Conservation (phyloP, 1,140 invertebrate species). For the Macrocentrus cingulum region DNA sequence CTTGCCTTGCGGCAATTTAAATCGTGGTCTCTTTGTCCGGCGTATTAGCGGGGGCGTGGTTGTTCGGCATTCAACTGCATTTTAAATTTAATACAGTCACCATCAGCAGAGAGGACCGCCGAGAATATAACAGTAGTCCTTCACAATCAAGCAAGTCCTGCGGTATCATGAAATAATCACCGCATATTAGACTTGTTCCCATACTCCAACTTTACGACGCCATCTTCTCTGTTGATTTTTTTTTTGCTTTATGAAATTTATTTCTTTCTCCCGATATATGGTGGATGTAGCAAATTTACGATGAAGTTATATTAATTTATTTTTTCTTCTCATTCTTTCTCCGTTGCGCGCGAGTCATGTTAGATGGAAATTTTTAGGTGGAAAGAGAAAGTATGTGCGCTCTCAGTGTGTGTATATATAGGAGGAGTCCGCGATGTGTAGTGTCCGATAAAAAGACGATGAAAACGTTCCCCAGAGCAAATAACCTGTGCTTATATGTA, state of each 20-base stretch:
- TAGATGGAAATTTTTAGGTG: too few relatives aligned
- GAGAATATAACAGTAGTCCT: not conserved
- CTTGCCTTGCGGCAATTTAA: constrained; percentile 48
- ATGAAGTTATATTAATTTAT: too few relatives aligned
- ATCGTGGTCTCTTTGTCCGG: constrained; percentile 31
- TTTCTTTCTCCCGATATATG: too few relatives aligned
- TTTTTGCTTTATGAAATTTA: too few relatives aligned
- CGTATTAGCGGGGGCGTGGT: constrained; percentile 50
- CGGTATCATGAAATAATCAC: too few relatives aligned
- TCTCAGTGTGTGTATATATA: not conserved
- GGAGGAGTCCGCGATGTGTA: not conserved
- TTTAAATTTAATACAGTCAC: not conserved
- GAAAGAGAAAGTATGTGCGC: not conserved
- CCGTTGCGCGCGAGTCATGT: too few relatives aligned
- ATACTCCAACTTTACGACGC: too few relatives aligned
- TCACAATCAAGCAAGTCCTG: too few relatives aligned
- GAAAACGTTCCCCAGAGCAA: constrained; percentile 4
- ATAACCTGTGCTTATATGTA: not conserved
- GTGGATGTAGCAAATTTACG: too few relatives aligned
- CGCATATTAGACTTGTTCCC: too few relatives aligned
- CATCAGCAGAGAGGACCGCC: not conserved
- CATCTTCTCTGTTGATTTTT: too few relatives aligned
- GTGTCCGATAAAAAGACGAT: constrained; percentile 13
- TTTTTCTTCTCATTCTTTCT: not conserved
- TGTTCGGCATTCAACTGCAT: constrained; percentile 33